phyloP scores from a whole-genome alignment of 1,140 invertebrate species.

The Vollenhovia emeryi region DNA sequence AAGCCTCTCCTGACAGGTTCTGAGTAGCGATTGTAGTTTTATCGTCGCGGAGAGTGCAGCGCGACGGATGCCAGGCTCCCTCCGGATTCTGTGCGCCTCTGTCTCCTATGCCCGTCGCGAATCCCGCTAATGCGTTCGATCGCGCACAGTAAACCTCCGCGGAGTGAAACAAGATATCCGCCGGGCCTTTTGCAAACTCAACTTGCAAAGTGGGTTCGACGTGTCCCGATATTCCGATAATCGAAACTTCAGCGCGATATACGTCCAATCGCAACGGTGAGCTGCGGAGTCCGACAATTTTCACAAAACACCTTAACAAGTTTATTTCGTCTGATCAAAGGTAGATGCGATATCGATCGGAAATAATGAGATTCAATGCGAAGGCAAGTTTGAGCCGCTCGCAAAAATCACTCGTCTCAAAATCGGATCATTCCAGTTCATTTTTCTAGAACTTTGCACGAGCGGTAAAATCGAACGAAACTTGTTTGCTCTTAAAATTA shows the following conservation, averaged over 20 bases:
- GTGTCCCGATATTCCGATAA: constrained; percentile 14
- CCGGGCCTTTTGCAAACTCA: not conserved
- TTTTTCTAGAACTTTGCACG: not conserved
- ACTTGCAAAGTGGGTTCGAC: constrained; percentile 36
- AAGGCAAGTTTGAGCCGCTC: not conserved
- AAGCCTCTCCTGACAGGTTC: constrained; percentile 23
- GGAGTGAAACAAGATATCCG: constrained; percentile 13
- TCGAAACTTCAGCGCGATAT: not conserved
- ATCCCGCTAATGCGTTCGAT: constrained; percentile 10
- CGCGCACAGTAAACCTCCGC: constrained; percentile 20
- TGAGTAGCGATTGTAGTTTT: constrained; percentile 39
- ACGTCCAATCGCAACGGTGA: not conserved
- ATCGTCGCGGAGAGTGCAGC: constrained; percentile 3
- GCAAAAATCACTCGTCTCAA: not conserved
- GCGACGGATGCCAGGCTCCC: not conserved
- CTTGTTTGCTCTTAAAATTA: not conserved
- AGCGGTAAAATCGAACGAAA: not conserved
- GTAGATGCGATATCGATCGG: not conserved
- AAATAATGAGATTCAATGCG: not conserved
- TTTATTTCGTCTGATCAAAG: not conserved
- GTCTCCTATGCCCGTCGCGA: not conserved
- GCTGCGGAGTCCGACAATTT: not conserved
- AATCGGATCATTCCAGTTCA: not conserved
- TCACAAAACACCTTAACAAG: not conserved
- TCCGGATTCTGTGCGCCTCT: not conserved